Percentiles rank a stretch among this genome's conserved stretches.
These are phyloP conservation scores for Caenorhabditis sulstoni DNA, from an alignment of 2,888 invertebrate species.

Conservation along the genomic window DNA sequence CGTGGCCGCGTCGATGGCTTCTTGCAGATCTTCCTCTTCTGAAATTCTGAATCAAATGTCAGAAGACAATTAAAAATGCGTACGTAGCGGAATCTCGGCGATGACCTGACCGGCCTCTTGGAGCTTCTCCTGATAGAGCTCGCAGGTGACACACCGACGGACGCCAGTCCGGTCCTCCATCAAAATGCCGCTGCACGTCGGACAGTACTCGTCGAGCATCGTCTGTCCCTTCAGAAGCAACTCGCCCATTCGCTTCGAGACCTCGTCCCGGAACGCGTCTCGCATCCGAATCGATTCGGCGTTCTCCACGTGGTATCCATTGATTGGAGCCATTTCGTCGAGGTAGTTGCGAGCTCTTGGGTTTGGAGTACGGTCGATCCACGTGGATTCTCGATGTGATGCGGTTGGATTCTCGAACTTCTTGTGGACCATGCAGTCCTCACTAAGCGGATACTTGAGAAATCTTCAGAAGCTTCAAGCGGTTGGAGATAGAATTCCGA, in stretches of 20 bases:
- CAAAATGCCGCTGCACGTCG: conserved; percentile 66
- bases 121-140: conserved; percentile 41
- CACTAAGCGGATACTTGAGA: no score
- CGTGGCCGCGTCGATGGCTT: conserved; percentile 19
- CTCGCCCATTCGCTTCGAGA: conserved; percentile 70
- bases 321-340: conserved; percentile 65
- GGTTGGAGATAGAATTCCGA: no score
- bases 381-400: conserved; percentile 16
- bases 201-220: conserved; percentile 70
- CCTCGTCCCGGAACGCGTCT: conserved; percentile 57
- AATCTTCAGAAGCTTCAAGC: no score
- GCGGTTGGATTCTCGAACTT: conserved; percentile 43
- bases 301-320: conserved; percentile 49
- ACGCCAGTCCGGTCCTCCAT: conserved; percentile 65
- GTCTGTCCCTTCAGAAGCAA: conserved; percentile 66
- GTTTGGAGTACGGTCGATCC: conserved; percentile 53
- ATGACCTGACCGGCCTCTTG: conserved; percentile 7
- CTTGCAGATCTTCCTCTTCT: conserved; percentile 51
- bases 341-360: conserved; percentile 57
- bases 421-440: conserved; percentile 50
- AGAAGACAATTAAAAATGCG: not conserved
- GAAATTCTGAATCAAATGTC: conserved; percentile 1
- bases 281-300: conserved; percentile 23
- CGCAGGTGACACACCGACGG: conserved; percentile 60
- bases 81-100: conserved; percentile 47